A percentile compares a stretch with the other conserved stretches of the same genome.
phyloP scores from a whole-genome alignment of 37 sponge, comb jelly and placozoan genomes.

The Hormiphora californensis region DNA sequence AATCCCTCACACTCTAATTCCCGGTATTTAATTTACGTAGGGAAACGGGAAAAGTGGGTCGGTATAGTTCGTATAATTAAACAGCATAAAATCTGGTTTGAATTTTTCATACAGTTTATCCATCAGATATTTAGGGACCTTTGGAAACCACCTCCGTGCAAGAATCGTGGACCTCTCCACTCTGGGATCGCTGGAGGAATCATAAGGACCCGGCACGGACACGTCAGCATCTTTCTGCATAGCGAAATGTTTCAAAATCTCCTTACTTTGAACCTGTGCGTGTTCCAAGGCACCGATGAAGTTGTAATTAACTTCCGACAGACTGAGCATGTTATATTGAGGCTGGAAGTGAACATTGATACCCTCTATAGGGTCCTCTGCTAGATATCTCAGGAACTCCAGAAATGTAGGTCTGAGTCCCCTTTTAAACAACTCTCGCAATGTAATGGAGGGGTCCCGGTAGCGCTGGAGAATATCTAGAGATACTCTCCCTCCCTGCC shows the following conservation, averaged over 20 bases:
- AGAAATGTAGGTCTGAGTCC: not conserved
- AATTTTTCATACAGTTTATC: not conserved
- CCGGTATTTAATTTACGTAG: too few species aligned
- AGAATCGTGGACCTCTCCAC: not conserved
- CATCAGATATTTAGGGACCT: not conserved
- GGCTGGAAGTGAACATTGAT: slow-evolving; percentile 28
- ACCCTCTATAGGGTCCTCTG: not conserved
- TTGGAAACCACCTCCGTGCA: not conserved
- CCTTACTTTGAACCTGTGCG: not conserved
- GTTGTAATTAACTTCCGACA: not conserved
- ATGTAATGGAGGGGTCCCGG: not conserved
- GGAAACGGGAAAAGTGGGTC: slow-evolving; percentile 3
- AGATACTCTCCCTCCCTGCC: not conserved
- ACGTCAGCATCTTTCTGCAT: not conserved
- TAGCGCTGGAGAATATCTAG: not conserved
- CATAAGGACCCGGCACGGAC: slow-evolving; percentile 16
- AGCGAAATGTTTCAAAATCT: not conserved
- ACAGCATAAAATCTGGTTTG: slow-evolving; percentile 25
- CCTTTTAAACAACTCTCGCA: not conserved
- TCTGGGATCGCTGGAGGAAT: slow-evolving; percentile 8
- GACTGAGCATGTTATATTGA: not conserved
- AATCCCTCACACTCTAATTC: too few species aligned
- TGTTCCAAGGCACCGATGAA: not conserved
- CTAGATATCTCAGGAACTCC: not conserved
- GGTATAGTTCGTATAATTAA: not conserved